phyloP scores from a whole-genome alignment of 2,888 invertebrate species.

The Belgica antarctica region DNA sequence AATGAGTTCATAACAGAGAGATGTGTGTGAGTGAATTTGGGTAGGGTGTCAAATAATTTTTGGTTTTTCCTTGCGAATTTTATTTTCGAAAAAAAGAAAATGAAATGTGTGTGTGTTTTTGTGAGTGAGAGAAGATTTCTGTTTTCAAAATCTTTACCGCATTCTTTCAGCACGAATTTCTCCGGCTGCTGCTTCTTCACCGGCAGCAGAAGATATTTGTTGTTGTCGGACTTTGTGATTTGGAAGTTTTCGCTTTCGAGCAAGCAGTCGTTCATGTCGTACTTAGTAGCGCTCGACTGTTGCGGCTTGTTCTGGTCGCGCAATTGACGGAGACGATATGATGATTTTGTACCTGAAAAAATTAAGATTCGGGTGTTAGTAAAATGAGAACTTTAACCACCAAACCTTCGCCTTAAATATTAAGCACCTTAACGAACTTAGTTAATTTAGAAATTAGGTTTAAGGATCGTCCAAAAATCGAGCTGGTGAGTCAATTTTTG shows the following conservation, averaged over 20 bases:
- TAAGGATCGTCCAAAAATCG: not conserved
- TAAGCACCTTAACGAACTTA: slow-evolving; percentile 1
- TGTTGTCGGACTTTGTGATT: slow-evolving; percentile 45
- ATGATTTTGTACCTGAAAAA: slow-evolving; percentile 25
- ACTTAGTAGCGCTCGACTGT: not conserved
- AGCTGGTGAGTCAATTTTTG: not conserved
- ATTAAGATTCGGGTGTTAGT: slow-evolving; percentile 14
- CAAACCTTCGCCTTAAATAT: slow-evolving; percentile 3
- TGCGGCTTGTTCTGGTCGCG: not conserved
- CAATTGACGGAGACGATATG: slow-evolving; percentile 31
- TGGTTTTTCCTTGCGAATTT: slow-evolving; percentile 14
- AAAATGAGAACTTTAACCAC: not conserved
- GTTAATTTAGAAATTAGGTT: not conserved
- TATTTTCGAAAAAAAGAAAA: slow-evolving; percentile 12
- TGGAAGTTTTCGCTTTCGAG: slow-evolving; percentile 55
- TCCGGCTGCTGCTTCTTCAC: slow-evolving; percentile 27
- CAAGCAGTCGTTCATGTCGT: slow-evolving; percentile 53
- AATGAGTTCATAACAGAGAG: too few species aligned
- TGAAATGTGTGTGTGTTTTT: not conserved
- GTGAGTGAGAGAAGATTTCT: slow-evolving; percentile 23
- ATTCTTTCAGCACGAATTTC: slow-evolving; percentile 42
- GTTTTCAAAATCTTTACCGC: slow-evolving; percentile 38
- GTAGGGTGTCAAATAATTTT: slow-evolving; percentile 14
- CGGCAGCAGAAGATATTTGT: slow-evolving; percentile 42
- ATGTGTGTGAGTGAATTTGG: slow-evolving; percentile 20